Evolutionary conservation across 2,113 vertebrate species (phyloP).

Genomic region (Trachemys scripta): DNA sequence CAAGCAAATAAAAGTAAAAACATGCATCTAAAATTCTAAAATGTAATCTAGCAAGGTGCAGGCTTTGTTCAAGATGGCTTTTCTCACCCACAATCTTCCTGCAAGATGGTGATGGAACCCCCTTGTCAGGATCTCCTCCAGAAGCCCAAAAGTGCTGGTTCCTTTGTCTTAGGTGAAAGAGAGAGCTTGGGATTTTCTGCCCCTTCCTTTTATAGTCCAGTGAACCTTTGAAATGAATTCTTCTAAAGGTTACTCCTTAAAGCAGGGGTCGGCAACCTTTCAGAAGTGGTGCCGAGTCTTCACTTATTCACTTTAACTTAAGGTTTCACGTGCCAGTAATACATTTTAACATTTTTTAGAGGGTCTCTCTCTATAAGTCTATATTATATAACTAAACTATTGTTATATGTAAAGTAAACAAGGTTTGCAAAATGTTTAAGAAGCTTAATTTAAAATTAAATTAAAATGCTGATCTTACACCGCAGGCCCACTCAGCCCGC

Average conservation of each 20-base stretch:
- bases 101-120: not conserved
- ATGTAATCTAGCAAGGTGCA: not conserved
- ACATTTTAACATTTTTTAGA: no score
- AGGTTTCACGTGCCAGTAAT: no score
- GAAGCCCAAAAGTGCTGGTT: not conserved
- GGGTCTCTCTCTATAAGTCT: no score
- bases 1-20: not conserved
- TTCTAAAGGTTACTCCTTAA: not conserved
- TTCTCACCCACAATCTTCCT: not conserved
- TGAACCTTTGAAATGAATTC: not conserved
- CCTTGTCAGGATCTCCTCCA: not conserved
- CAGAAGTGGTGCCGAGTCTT: no score
- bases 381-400: no score
- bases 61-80: not conserved
- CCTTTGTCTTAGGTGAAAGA: not conserved
- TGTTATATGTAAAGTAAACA: no score
- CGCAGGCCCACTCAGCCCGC: no score
- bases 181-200: not conserved
- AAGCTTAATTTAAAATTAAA: no score
- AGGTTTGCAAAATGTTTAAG: no score
- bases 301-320: no score
- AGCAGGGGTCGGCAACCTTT: no score
- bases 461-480: no score
- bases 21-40: not conserved
- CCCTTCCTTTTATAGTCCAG: not conserved